Evolutionary conservation across 1,140 invertebrate genomes (phyloP), one percentile per base, ranked within the genome.

Genomic region (Hyles vespertilio): DNA sequence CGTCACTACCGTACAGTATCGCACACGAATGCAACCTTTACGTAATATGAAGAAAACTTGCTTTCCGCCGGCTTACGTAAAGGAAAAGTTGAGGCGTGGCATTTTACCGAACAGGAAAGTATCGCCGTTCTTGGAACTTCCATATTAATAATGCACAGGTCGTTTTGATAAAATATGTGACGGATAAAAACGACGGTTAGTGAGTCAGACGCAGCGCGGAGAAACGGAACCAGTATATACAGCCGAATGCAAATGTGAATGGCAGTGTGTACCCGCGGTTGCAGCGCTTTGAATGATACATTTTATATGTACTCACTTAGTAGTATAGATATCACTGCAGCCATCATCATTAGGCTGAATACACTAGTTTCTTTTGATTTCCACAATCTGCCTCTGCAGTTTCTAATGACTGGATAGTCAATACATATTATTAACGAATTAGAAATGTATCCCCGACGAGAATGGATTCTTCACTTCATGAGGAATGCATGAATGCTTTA

Each of bases 141-240:
- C 45, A 32, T 59, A 57, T 69, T 59, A 68, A 67, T 57, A 53
- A 64, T 59, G 44, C 46, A 40, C 51, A 59, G 51, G 55, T 51
- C 54, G 55, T 63, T 67, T 53, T 60, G 63, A 73, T 67, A 66
- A 69, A 65, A 65, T 64, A 59, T 65, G 51, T 53, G 59, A 22
- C 45, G 49, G 47, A 57, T 55, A 67, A 63, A 60, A 61, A 61
- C 55, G 47, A 45, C 44, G 58, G 45, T 56, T 56, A 56, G 58
- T 74, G 72, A 74, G 57, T 74, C 72, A 74, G 56, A 49, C 45
- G 40, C 49, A 55, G 61, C 68, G 50, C 36, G 62, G 61, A 61
- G 62, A 69, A 74, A 65, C 63, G 57, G 51, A 47, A n/a, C 48
- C 54, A 54, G 64, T 58, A 56, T 65, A 40, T 56, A 47, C 32